A percentile compares a stretch with the other conserved stretches of the same genome.
Evolutionary conservation across 2,888 invertebrate genomes (phyloP).

Genomic region (Chalcis sispes): DNA sequence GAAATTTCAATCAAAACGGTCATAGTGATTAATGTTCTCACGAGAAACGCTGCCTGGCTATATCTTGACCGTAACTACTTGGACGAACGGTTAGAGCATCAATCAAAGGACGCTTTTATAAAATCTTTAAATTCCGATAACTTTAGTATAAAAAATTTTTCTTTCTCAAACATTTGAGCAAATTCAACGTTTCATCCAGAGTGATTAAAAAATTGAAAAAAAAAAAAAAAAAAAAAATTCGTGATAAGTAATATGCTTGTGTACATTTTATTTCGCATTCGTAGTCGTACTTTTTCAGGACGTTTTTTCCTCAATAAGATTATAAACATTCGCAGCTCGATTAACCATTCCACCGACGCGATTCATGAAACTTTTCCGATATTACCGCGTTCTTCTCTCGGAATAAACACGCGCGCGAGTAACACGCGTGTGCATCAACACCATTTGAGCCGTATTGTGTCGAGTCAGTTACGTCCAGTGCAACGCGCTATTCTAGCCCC

Average conservation of each 20-base stretch:
- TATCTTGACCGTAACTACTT: constrained; percentile 57
- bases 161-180: no score
- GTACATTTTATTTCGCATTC: no score
- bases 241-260: no score
- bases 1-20: not conserved
- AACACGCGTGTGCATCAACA: constrained; percentile 38
- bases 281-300: no score
- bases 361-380: constrained; percentile 39
- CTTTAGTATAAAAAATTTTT: no score
- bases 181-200: no score
- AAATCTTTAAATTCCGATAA: not conserved
- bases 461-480: constrained; percentile 4
- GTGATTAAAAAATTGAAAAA: not conserved
- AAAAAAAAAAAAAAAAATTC: constrained; percentile 4
- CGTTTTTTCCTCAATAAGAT: no score
- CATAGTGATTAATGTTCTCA: not conserved
- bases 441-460: constrained; percentile 37
- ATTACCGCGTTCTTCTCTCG: not conserved
- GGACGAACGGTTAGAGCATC: constrained; percentile 13
- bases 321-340: constrained; percentile 8
- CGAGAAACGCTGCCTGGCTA: constrained; percentile 29
- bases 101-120: constrained; percentile 2
- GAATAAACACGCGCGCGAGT: not conserved
- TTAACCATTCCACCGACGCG: constrained; percentile 34
- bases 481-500: not conserved